Evolutionary conservation across 2,113 vertebrate genomes (phyloP), one percentile per base, ranked within the genome.

Genomic region (Trichomycterus rosablanca): DNA sequence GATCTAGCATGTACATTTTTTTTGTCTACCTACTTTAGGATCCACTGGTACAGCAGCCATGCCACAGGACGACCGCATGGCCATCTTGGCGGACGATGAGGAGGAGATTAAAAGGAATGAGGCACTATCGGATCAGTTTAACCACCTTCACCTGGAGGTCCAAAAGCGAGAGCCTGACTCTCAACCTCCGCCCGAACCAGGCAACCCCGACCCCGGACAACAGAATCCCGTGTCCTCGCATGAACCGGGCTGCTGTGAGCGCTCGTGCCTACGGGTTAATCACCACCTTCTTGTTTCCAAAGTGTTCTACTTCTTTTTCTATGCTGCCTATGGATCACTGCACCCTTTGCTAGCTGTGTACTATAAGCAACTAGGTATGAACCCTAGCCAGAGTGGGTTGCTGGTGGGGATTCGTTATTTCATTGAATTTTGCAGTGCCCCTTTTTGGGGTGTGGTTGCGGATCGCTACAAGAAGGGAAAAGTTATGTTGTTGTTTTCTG

Each of bases 231-330:
- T 79, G 24, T 54, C 81, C 0, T 56, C 59, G 3, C 79, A 81
- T 0, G 85, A 91, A 8, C 71, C 89, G 2, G 82, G 89, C 73
- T 99, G 95, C 89, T 87, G 95, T 7, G 83, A 95, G 78, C 87
- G 87, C 53, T 81, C 91, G 22, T 94, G 89, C n/a, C 83, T 97
- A 34, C 90, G 89, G 59, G 74, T 98, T 68, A 94, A 92, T 83
- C 89, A 86, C 0, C 88, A 89, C 34, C 93, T 99, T 19, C 90
- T 99, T 11, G 76, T 98, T 76, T 98, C 95, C 40, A 99, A 99
- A 71, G 80, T 97, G 56, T 99, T 97, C 74, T 99, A 99, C 78
- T 97, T 98, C 81, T 99, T 98, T 85, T 99, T 97, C 78, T 99
- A 95, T 32, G 91, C 94, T 1, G 96, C 94, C 0, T 99, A 97